Evolutionary conservation across 2,888 invertebrate genomes (phyloP).

Genomic region (Athripsodes cinereus): DNA sequence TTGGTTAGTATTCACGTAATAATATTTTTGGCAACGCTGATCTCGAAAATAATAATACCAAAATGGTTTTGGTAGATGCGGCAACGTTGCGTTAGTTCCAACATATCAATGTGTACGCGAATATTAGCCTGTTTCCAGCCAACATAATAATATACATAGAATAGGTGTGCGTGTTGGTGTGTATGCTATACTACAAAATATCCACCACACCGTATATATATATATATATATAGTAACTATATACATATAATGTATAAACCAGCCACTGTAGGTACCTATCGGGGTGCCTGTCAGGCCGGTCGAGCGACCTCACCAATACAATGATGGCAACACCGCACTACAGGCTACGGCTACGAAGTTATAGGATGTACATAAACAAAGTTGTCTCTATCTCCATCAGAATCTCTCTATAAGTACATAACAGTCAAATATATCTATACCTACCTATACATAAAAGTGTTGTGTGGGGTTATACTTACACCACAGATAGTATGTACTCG

Average conservation of each 20-base stretch:
- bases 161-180: neutral
- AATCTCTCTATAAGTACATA: neutral
- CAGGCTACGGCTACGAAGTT: neutral
- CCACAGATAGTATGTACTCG: neutral
- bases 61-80: conserved; percentile 3
- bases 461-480: conserved; percentile 9
- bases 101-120: conserved; percentile 14
- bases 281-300: conserved; percentile 11
- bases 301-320: conserved; percentile 17
- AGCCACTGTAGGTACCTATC: neutral
- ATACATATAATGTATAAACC: no score
- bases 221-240: conserved; percentile 6
- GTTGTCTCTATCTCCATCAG: conserved; percentile 1
- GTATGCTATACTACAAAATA: no score
- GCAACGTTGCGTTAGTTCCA: conserved; percentile 12
- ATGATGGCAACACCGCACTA: neutral
- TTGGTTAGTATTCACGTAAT: no score
- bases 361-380: conserved; percentile 10
- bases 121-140: conserved; percentile 12
- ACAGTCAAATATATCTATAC: neutral
- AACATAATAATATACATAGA: neutral
- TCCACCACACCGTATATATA: no score
- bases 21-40: no score
- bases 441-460: neutral
- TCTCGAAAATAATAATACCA: neutral